A percentile compares a stretch with the other conserved stretches of the same genome.
Evolutionary conservation across 2,113 vertebrate species (phyloP).

Genomic region (Gopherus flavomarginatus): DNA sequence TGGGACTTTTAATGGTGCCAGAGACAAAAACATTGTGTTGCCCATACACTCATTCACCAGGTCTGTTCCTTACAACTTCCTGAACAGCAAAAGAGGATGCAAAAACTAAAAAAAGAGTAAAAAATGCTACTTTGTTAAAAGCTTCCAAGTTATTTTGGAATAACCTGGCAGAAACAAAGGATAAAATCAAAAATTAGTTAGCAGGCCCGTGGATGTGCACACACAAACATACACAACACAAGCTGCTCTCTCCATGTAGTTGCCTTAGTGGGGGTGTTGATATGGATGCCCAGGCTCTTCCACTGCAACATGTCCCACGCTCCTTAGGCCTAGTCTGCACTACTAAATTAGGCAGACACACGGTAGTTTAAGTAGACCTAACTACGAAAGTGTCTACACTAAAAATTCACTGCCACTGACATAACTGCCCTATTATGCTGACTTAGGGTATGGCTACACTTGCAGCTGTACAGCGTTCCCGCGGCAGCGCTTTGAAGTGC

Average conservation of each 20-base stretch:
- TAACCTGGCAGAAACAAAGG: neutral
- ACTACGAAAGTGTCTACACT: neutral
- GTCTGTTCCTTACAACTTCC: neutral
- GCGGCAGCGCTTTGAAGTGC: no score
- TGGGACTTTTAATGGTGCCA: neutral
- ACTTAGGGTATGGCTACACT: neutral
- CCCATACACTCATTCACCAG: neutral
- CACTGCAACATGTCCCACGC: neutral
- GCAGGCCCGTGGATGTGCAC: neutral
- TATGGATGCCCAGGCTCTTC: neutral
- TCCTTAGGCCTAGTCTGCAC: accelerated
- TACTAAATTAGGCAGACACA: neutral
- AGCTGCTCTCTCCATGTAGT: neutral
- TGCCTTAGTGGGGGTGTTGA: neutral
- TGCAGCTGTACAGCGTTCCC: no score
- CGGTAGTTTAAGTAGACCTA: neutral
- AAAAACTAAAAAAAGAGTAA: neutral
- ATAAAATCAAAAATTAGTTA: neutral
- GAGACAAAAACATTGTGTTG: neutral
- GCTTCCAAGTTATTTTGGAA: neutral
- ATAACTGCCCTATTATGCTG: neutral
- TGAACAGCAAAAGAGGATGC: neutral
- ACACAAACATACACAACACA: neutral
- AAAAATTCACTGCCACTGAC: neutral
- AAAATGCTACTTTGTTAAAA: neutral